Evolutionary conservation across 2,113 vertebrate species (phyloP).

Genomic region (Salvelinus sp.): DNA sequence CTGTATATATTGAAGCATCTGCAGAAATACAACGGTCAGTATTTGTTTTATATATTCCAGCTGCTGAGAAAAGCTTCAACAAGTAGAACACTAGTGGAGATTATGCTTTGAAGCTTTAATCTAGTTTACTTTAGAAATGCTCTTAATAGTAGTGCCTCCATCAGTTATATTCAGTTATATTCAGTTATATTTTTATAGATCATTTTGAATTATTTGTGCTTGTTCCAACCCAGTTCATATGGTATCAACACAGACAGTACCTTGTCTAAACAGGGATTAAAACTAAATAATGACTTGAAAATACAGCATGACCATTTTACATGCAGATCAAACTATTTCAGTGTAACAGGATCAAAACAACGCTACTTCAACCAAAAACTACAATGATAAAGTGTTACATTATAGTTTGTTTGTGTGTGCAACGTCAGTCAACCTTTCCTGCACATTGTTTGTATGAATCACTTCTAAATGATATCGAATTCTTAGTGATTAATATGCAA

Average conservation of each 20-base stretch:
- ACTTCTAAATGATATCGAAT: not conserved
- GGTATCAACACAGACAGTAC: constrained; percentile 49
- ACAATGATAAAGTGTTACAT: constrained; percentile 6
- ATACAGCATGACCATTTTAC: constrained; percentile 49
- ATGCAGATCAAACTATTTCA: constrained; percentile 62
- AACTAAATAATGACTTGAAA: constrained; percentile 38
- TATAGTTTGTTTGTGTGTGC: constrained; percentile 20
- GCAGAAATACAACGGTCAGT: not conserved
- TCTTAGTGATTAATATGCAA: constrained; percentile 1
- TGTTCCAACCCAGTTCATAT: constrained; percentile 40
- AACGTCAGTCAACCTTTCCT: not conserved
- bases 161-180: too few relatives aligned
- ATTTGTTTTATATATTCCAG: not conserved
- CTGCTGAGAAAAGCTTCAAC: not conserved
- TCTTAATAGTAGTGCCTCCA: not conserved
- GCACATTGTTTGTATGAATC: not conserved
- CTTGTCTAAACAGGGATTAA: constrained; percentile 48
- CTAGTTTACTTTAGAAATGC: not conserved
- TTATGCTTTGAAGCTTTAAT: not conserved
- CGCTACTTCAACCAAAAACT: constrained; percentile 42
- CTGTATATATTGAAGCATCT: not conserved
- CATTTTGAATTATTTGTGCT: constrained; percentile 62
- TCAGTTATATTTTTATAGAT: not conserved
- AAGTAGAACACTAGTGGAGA: not conserved
- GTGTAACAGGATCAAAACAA: constrained; percentile 59